Conservation (phyloP, 2,797 vertebrate species). For the Gymnopithys bicolor region DNA sequence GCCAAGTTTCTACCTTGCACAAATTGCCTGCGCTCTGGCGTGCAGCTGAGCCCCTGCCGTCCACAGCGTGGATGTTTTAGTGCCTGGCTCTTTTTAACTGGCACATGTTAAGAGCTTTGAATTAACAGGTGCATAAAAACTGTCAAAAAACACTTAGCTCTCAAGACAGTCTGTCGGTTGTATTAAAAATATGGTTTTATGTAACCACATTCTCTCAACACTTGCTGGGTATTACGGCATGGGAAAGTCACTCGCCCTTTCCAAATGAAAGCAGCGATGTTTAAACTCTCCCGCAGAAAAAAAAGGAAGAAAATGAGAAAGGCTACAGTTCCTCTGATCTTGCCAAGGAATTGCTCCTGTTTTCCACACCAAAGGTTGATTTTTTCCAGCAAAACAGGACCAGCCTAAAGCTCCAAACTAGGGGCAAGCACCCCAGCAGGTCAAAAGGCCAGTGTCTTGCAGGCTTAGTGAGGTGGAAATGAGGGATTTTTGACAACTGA, state of each 20-base stretch:
- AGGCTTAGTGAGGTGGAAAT: background rate
- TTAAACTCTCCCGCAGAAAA: conserved; percentile 8
- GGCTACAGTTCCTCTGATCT: conserved; percentile 13
- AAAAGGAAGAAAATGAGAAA: background rate
- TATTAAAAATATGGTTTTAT: conserved; percentile 81
- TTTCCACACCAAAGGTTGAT: background rate
- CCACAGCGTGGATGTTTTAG: conserved; percentile 76
- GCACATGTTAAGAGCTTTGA: conserved; percentile 85
- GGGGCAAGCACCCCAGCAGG: background rate
- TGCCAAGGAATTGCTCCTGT: conserved; percentile 29
- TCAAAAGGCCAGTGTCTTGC: background rate
- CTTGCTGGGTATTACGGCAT: conserved; percentile 65
- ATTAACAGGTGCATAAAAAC: conserved; percentile 85
- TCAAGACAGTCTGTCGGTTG: conserved; percentile 81
- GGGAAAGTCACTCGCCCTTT: conserved; percentile 69
- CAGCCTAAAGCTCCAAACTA: background rate
- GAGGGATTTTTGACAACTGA: background rate
- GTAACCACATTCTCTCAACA: conserved; percentile 78
- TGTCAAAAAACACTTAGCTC: conserved; percentile 84
- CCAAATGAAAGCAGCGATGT: conserved; percentile 28
- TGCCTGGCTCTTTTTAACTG: conserved; percentile 83
- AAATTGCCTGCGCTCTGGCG: conserved; percentile 50
- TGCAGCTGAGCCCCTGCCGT: conserved; percentile 73
- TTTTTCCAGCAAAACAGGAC: background rate
- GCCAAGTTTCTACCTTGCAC: conserved; percentile 62